Percentiles rank a stretch among this genome's conserved stretches.
These are phyloP conservation scores for Philypnodon macrostomus DNA, from an alignment of 2,797 vertebrate genomes.

Conservation along the genomic window DNA sequence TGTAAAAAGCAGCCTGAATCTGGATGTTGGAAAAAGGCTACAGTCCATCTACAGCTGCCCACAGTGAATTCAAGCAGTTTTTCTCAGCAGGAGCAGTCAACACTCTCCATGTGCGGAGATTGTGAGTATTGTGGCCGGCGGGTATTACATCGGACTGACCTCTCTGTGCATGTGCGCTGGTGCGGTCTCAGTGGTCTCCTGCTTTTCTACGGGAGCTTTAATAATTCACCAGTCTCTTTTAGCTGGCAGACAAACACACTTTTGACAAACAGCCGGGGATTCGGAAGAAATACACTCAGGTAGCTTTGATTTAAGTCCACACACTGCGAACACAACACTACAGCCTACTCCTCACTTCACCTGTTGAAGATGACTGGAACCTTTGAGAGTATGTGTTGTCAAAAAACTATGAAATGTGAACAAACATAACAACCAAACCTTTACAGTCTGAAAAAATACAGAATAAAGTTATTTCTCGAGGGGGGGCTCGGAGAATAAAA, in stretches of 20 bases:
- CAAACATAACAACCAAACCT: background rate
- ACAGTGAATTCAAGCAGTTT: slow-evolving; percentile 54
- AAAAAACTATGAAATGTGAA: too few species aligned
- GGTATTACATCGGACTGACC: slow-evolving; percentile 48
- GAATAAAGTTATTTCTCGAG: too few species aligned
- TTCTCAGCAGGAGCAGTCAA: slow-evolving; percentile 59
- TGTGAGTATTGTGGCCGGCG: slow-evolving; percentile 40
- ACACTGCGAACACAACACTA: slow-evolving; percentile 14
- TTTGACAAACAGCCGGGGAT: slow-evolving; percentile 57
- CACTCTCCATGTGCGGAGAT: slow-evolving; percentile 54
- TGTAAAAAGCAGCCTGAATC: slow-evolving; percentile 33
- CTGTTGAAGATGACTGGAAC: too few species aligned
- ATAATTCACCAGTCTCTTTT: slow-evolving; percentile 70
- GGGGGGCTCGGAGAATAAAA: too few species aligned
- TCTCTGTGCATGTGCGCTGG: slow-evolving; percentile 20
- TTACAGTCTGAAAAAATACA: too few species aligned
- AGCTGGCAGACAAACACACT: slow-evolving; percentile 65
- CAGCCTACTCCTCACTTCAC: too few species aligned
- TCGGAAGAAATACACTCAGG: slow-evolving; percentile 45
- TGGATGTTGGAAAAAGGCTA: slow-evolving; percentile 35
- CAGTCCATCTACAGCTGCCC: slow-evolving; percentile 40
- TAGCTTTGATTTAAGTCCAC: slow-evolving; percentile 67
- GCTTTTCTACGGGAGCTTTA: slow-evolving; percentile 63
- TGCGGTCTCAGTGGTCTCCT: slow-evolving; percentile 49
- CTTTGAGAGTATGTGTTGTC: too few species aligned